Evolutionary conservation across 2,888 invertebrate species (phyloP).

Genomic region (Darwinula stevensoni): DNA sequence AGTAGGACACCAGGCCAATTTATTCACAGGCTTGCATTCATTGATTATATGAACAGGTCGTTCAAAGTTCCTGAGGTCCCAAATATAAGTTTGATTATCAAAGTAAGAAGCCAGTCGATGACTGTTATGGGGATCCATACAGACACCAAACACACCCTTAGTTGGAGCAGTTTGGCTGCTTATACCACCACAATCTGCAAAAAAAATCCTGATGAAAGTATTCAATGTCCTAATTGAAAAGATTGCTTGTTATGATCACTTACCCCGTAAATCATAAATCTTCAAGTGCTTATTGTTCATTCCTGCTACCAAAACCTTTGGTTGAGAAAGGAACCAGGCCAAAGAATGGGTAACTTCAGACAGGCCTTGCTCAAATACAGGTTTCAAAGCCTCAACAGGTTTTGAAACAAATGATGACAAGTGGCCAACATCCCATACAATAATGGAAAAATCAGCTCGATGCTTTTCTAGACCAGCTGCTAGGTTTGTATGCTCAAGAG

Average conservation of each 20-base stretch:
- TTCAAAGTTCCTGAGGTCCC: conserved; percentile 64
- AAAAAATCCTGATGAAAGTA: background rate
- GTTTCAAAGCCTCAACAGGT: conserved; percentile 22
- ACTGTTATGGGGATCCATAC: conserved; percentile 42
- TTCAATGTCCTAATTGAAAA: too few relatives aligned
- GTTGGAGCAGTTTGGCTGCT: conserved; percentile 27
- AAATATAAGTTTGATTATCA: conserved; percentile 48
- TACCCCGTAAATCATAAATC: conserved; percentile 66
- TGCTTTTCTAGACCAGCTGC: conserved; percentile 69
- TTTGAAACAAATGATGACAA: conserved; percentile 17
- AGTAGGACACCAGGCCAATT: conserved; percentile 67
- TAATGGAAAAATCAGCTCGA: conserved; percentile 55
- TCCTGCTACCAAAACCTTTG: conserved; percentile 49
- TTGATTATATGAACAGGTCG: conserved; percentile 44
- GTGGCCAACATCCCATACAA: conserved; percentile 78
- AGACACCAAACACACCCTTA: conserved; percentile 53
- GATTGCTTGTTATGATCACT: too few relatives aligned
- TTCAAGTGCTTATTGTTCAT: conserved; percentile 66
- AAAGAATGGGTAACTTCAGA: conserved; percentile 58
- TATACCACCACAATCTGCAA: background rate
- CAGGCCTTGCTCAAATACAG: conserved; percentile 42
- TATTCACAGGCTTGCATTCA: conserved; percentile 29
- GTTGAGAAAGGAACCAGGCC: conserved; percentile 45
- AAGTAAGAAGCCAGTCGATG: conserved; percentile 53
- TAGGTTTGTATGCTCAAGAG: conserved; percentile 42